Conservation (phyloP, 2,888 invertebrate genomes). For the Antheraea assamensis region DNA sequence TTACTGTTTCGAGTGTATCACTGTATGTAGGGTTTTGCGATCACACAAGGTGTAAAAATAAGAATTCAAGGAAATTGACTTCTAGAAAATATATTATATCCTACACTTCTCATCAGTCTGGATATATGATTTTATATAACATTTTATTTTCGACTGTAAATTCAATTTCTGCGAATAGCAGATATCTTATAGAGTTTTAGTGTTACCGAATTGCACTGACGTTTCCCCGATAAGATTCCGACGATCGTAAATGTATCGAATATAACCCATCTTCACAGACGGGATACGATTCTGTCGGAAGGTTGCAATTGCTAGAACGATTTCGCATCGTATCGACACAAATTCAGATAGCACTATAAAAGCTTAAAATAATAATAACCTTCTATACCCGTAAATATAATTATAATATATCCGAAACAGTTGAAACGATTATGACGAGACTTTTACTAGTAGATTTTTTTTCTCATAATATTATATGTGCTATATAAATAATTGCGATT, state of each 20-base stretch:
- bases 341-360: neutral
- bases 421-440: too few species aligned
- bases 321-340: neutral
- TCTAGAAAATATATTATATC: too few species aligned
- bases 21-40: too few species aligned
- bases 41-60: too few species aligned
- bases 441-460: too few species aligned
- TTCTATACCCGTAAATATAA: too few species aligned
- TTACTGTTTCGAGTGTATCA: too few species aligned
- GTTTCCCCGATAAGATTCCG: slow-evolving; percentile 16
- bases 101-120: neutral
- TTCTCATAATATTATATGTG: too few species aligned
- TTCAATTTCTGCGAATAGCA: neutral
- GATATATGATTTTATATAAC: neutral
- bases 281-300: neutral
- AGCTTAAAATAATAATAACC: neutral
- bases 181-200: slow-evolving; percentile 12
- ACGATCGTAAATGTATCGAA: slow-evolving; percentile 15
- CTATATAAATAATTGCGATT: too few species aligned
- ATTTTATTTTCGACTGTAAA: neutral
- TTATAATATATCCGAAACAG: too few species aligned
- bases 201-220: slow-evolving; percentile 20
- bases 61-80: too few species aligned
- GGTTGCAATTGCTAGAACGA: too few species aligned
- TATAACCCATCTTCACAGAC: slow-evolving; percentile 8